Conservation (phyloP, 2,888 invertebrate genomes). For the Catotricha subobsoleta region DNA sequence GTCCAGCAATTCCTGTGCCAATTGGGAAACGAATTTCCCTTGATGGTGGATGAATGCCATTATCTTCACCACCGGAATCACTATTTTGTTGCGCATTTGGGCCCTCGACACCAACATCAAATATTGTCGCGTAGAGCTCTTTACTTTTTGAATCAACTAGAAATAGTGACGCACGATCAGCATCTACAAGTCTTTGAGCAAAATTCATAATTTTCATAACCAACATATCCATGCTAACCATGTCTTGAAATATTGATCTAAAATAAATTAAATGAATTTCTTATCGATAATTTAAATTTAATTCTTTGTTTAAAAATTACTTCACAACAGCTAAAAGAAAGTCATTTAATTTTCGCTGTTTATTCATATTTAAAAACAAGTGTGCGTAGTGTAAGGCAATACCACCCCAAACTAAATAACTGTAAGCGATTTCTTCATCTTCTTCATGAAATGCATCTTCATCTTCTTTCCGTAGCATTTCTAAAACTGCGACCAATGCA, state of each 20-base stretch:
- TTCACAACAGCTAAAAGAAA: conserved; percentile 64
- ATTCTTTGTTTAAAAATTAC: conserved; percentile 33
- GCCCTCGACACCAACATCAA: conserved; percentile 42
- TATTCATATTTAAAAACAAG: conserved; percentile 47
- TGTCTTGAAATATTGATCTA: conserved; percentile 75
- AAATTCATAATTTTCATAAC: conserved; percentile 71
- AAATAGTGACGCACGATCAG: conserved; percentile 69
- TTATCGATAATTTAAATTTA: not conserved
- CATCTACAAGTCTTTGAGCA: conserved; percentile 62
- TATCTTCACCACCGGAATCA: conserved; percentile 10
- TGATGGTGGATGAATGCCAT: conserved; percentile 21
- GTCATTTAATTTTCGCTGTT: conserved; percentile 53
- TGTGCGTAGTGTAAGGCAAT: conserved; percentile 50
- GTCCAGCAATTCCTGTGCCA: conserved; percentile 63
- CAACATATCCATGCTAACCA: conserved; percentile 64
- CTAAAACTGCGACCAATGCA: conserved; percentile 45
- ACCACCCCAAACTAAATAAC: conserved; percentile 51
- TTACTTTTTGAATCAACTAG: conserved; percentile 53
- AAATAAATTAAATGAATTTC: conserved; percentile 13
- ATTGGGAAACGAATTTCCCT: conserved; percentile 51
- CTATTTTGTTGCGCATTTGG: conserved; percentile 14
- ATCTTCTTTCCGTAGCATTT: conserved; percentile 40
- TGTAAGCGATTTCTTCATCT: conserved; percentile 49
- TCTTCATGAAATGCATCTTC: conserved; percentile 39
- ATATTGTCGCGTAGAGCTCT: conserved; percentile 66